phyloP scores from a whole-genome alignment of 2,113 vertebrate species.

The Upupa epops region DNA sequence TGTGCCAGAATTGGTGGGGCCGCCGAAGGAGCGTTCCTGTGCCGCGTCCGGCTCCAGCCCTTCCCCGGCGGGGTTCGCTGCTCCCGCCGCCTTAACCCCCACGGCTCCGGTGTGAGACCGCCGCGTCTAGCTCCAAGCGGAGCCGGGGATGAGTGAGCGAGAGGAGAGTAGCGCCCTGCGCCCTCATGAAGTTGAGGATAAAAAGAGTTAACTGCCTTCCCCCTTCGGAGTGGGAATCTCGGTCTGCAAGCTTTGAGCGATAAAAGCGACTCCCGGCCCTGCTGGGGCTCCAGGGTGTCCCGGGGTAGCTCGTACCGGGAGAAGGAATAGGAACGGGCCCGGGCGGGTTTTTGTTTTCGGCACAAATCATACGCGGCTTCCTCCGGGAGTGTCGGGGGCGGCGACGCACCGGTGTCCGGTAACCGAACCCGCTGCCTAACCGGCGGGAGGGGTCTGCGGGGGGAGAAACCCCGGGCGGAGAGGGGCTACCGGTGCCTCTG shows the following conservation, averaged over 20 bases:
- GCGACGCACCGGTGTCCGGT: conserved; percentile 17
- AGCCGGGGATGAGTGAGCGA: neutral
- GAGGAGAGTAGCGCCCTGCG: neutral
- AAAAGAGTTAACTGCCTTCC: neutral
- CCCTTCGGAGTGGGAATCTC: neutral
- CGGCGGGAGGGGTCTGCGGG: neutral
- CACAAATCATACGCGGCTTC: neutral
- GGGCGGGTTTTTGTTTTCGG: neutral
- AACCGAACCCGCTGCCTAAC: neutral
- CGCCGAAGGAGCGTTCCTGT: neutral
- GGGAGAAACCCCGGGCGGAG: neutral
- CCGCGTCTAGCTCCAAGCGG: neutral
- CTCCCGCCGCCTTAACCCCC: neutral
- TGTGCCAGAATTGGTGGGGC: conserved; percentile 10
- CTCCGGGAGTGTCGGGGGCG: neutral
- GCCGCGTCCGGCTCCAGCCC: conserved; percentile 14
- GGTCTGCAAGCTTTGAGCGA: neutral
- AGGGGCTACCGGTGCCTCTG: neutral
- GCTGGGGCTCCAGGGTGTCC: neutral
- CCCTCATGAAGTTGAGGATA: neutral
- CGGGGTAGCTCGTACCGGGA: neutral
- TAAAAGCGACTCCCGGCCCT: neutral
- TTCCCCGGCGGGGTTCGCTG: neutral
- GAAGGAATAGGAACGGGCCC: neutral
- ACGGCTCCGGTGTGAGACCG: neutral